Conservation (phyloP, 2,888 invertebrate genomes). For the Spisula subtruncata region DNA sequence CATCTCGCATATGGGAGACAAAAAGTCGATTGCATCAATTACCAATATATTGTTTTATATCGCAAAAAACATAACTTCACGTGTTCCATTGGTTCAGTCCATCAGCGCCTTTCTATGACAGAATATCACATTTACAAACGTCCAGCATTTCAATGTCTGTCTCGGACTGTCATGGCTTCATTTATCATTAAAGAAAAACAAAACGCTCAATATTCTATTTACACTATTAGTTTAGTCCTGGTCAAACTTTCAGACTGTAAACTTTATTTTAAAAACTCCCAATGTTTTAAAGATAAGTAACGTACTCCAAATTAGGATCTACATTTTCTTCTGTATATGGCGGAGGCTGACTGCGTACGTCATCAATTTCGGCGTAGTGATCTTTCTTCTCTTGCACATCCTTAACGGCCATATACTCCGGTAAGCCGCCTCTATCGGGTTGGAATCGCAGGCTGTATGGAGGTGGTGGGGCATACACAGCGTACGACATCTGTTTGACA, state of each 20-base stretch:
- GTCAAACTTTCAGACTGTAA: not conserved
- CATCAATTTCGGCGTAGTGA: constrained; percentile 14
- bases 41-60: too few species aligned
- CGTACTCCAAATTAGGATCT: constrained; percentile 56
- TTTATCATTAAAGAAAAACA: not conserved
- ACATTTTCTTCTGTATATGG: constrained; percentile 60
- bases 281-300: constrained; percentile 60
- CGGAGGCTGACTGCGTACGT: constrained; percentile 54
- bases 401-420: not conserved
- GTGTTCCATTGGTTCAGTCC: too few species aligned
- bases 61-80: too few species aligned
- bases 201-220: not conserved
- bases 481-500: constrained; percentile 65
- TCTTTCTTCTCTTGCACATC: constrained; percentile 22
- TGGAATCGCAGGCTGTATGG: constrained; percentile 46
- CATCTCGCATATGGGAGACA: too few species aligned
- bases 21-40: too few species aligned
- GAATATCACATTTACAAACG: too few species aligned
- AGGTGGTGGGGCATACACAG: constrained; percentile 54
- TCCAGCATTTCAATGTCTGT: too few species aligned
- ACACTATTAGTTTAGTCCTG: not conserved
- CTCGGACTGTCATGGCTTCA: not conserved
- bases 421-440: not conserved
- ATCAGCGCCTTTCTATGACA: too few species aligned
- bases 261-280: not conserved